A percentile compares a stretch with the other conserved stretches of the same genome.
phyloP scores from a whole-genome alignment of 2,888 invertebrate species.

The Philonicus albiceps region DNA sequence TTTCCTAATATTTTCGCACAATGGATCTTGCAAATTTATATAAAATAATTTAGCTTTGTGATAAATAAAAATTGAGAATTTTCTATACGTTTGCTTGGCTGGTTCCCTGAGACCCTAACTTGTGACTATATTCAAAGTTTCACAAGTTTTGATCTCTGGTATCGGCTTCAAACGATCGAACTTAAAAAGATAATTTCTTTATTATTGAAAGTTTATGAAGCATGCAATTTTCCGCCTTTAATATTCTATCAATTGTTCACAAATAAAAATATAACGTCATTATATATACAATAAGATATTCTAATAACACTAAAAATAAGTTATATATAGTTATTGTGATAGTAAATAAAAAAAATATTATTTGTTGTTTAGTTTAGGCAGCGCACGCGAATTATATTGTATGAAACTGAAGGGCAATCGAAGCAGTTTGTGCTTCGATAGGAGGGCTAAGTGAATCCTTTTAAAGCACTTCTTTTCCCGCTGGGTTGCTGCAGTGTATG shows the following conservation, averaged over 20 bases:
- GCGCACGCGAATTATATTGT: too few species aligned
- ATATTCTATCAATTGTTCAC: not conserved
- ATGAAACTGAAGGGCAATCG: too few species aligned
- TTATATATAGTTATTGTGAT: not conserved
- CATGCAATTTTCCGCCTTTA: not conserved
- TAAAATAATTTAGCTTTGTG: not conserved
- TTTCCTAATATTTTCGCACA: not conserved
- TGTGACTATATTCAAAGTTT: slow-evolving; percentile 65
- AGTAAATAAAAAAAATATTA: too few species aligned
- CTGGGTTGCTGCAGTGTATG: too few species aligned
- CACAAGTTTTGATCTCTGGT: slow-evolving; percentile 66
- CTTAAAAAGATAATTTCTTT: not conserved
- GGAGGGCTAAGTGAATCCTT: too few species aligned
- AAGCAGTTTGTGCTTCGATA: too few species aligned
- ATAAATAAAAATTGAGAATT: slow-evolving; percentile 48
- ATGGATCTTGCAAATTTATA: not conserved
- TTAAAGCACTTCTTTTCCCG: too few species aligned
- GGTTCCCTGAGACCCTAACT: slow-evolving; percentile 66
- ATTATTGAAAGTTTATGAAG: not conserved
- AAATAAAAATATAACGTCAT: not conserved
- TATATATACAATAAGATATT: not conserved
- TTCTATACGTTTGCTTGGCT: slow-evolving; percentile 62
- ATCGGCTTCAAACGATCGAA: slow-evolving; percentile 62
- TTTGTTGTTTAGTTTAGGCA: too few species aligned
- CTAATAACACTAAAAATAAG: not conserved